phyloP scores from a whole-genome alignment of 2,113 vertebrate genomes.

The Brevimyrus niger region DNA sequence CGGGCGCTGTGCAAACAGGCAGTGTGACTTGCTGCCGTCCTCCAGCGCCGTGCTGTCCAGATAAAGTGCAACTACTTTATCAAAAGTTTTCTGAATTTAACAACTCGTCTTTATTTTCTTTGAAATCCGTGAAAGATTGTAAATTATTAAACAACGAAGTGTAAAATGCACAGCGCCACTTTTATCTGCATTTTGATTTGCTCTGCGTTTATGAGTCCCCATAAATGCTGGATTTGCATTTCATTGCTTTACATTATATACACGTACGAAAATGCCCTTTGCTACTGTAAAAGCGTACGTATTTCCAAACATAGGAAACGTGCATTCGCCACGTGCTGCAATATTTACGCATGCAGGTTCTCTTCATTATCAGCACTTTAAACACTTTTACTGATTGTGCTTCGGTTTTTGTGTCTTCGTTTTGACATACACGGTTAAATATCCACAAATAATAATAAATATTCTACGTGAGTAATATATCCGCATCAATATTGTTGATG shows the following conservation, averaged over 20 bases:
- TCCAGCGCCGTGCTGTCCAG: background rate
- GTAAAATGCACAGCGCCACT: background rate
- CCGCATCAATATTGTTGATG: background rate
- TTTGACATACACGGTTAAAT: background rate
- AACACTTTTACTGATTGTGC: background rate
- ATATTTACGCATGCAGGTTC: background rate
- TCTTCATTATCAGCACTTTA: background rate
- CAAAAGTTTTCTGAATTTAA: background rate
- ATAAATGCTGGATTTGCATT: background rate
- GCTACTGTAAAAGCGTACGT: background rate
- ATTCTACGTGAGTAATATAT: background rate
- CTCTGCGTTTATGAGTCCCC: background rate
- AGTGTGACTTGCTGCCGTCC: constrained; percentile 25
- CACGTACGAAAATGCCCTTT: background rate
- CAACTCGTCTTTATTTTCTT: background rate
- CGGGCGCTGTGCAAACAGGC: constrained; percentile 48
- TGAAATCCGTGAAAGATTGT: background rate
- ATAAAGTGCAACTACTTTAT: background rate
- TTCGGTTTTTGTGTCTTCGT: background rate
- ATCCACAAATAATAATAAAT: background rate
- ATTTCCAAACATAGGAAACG: background rate
- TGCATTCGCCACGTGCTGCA: background rate
- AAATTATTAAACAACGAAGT: background rate
- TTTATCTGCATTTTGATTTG: background rate
- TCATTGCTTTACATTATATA: background rate